Evolutionary conservation across 2,888 invertebrate genomes (phyloP).

Genomic region (Mimumesa dahlbomi): DNA sequence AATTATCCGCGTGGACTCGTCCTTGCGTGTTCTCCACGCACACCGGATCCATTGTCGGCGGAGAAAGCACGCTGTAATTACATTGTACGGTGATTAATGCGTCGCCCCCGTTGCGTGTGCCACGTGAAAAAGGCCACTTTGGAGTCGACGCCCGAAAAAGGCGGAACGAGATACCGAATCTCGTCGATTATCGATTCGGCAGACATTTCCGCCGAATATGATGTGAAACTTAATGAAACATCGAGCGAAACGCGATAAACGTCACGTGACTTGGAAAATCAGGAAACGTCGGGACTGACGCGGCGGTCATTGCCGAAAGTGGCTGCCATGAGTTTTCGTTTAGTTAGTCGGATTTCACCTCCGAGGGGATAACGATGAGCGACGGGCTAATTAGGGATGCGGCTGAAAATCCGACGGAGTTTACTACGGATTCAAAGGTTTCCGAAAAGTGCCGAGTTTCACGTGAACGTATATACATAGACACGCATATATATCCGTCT

Average conservation of each 20-base stretch:
- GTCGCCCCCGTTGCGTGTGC: conserved; percentile 1
- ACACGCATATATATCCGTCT: too few relatives aligned
- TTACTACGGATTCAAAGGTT: conserved; percentile 32
- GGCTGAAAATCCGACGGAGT: conserved; percentile 16
- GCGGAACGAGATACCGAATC: neutral
- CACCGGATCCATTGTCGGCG: conserved; percentile 47
- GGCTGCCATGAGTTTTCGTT: too few relatives aligned
- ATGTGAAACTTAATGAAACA: too few relatives aligned
- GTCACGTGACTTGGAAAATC: too few relatives aligned
- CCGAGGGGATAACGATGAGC: conserved; percentile 39
- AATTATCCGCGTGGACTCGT: conserved; percentile 46
- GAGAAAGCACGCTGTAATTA: conserved; percentile 59
- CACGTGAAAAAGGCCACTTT: conserved; percentile 27
- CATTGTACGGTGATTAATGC: conserved; percentile 54
- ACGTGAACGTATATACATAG: too few relatives aligned
- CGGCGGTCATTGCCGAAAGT: too few relatives aligned
- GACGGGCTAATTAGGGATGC: conserved; percentile 39
- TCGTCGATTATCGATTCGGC: too few relatives aligned
- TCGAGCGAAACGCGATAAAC: too few relatives aligned
- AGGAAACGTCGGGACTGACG: too few relatives aligned
- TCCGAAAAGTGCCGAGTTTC: conserved; percentile 11
- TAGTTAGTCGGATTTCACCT: neutral
- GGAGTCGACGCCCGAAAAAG: conserved; percentile 5
- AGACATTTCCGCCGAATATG: too few relatives aligned
- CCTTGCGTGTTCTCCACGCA: conserved; percentile 45